These are phyloP conservation scores for Riparia riparia DNA, from an alignment of 2,113 vertebrate genomes.

Conservation along the genomic window DNA sequence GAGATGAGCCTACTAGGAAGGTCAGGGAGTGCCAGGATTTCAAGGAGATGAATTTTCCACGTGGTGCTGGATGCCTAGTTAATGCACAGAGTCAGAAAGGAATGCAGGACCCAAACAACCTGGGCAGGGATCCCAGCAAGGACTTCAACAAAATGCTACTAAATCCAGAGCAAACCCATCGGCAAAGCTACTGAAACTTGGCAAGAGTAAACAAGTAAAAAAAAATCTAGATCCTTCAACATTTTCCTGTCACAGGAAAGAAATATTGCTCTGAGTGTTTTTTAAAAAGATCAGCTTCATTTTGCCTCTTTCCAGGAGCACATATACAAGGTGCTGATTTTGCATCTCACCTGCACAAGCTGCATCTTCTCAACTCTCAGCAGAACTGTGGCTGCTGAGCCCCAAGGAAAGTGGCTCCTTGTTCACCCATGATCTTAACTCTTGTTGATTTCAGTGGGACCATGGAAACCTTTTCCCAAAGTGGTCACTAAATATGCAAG, in stretches of 20 bases:
- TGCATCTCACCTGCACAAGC: background rate
- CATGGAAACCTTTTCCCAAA: background rate
- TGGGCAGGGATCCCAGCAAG: background rate
- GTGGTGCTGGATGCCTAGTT: background rate
- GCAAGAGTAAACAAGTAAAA: background rate
- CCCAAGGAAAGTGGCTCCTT: background rate
- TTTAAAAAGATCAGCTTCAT: background rate
- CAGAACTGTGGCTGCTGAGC: background rate
- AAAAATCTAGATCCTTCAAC: background rate
- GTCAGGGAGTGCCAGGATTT: conserved; percentile 7
- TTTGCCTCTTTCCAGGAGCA: background rate
- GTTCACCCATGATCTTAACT: background rate
- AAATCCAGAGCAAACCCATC: background rate
- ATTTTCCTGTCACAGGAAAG: background rate
- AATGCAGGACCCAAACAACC: background rate
- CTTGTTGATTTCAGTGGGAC: background rate
- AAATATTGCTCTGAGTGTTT: background rate
- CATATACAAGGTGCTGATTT: background rate
- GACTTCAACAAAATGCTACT: background rate
- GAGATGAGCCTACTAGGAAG: background rate
- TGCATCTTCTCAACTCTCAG: background rate
- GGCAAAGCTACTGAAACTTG: background rate
- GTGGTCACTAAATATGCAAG: background rate
- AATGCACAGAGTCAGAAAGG: background rate
- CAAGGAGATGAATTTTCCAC: background rate